These are phyloP conservation scores for Lasioglossum oenotherae DNA, from an alignment of 2,888 invertebrate species.

Conservation along the genomic window DNA sequence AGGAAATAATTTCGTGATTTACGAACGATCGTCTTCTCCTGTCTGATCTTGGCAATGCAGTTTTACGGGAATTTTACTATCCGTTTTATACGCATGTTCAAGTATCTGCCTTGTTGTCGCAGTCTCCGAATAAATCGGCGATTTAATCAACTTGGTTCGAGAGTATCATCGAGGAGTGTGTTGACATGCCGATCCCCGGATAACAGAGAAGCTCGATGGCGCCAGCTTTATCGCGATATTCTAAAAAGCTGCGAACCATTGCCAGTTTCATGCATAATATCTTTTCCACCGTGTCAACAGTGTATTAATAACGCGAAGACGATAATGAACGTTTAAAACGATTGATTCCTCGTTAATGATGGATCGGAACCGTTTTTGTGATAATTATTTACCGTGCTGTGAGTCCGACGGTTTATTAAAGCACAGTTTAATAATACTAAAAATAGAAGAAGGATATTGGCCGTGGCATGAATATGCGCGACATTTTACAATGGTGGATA, in stretches of 20 bases:
- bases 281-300: neutral
- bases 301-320: conserved; percentile 8
- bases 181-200: conserved; percentile 24
- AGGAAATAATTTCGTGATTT: neutral
- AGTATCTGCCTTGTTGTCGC: neutral
- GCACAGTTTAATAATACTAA: neutral
- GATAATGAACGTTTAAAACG: conserved; percentile 5
- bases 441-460: neutral
- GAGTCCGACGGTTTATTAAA: neutral
- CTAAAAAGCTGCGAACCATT: conserved; percentile 11
- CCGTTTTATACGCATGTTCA: neutral
- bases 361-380: neutral
- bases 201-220: conserved; percentile 22
- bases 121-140: neutral
- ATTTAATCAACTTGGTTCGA: neutral
- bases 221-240: conserved; percentile 23
- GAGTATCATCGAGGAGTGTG: neutral
- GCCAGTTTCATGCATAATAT: conserved; percentile 15
- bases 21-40: neutral
- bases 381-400: neutral
- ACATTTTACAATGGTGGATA: neutral
- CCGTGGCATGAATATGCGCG: neutral
- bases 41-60: neutral
- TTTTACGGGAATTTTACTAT: neutral
- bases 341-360: neutral